Percentiles rank a stretch among this genome's conserved stretches.
These are phyloP conservation scores for Rutilus rutilus DNA, from an alignment of 2,113 vertebrate genomes.

Conservation along the genomic window DNA sequence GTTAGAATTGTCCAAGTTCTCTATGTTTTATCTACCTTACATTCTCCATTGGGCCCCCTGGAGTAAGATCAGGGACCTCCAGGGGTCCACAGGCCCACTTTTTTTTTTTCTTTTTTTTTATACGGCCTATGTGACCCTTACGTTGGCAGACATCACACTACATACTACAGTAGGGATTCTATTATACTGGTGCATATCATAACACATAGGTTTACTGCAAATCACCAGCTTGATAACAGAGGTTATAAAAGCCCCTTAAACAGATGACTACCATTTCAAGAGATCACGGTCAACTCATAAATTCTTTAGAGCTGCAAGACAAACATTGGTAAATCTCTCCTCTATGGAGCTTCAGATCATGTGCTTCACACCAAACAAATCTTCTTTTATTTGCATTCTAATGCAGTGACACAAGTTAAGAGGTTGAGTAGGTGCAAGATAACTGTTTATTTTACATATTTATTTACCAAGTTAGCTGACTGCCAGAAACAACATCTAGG, in stretches of 20 bases:
- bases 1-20: background rate
- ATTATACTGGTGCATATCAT: background rate
- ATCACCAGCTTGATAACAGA: background rate
- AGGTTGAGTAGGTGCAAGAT: background rate
- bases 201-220: conserved; percentile 3
- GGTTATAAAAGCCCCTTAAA: conserved; percentile 4
- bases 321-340: conserved; percentile 30
- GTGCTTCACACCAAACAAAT: conserved; percentile 27
- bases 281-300: conserved; percentile 34
- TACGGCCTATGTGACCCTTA: background rate
- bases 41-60: background rate
- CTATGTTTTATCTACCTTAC: background rate
- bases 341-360: background rate
- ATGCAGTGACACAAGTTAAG: conserved; percentile 1
- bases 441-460: conserved; percentile 15
- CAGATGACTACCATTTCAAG: conserved; percentile 8
- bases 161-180: background rate
- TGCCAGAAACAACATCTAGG: background rate
- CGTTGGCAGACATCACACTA: background rate
- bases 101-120: no score
- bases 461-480: conserved; percentile 13
- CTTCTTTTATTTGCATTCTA: conserved; percentile 1
- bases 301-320: conserved; percentile 25
- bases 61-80: background rate
- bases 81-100: background rate